Percentiles rank a stretch among this genome's conserved stretches.
Conservation (phyloP, 2,888 invertebrate species). For the Cerastis leucographa region DNA sequence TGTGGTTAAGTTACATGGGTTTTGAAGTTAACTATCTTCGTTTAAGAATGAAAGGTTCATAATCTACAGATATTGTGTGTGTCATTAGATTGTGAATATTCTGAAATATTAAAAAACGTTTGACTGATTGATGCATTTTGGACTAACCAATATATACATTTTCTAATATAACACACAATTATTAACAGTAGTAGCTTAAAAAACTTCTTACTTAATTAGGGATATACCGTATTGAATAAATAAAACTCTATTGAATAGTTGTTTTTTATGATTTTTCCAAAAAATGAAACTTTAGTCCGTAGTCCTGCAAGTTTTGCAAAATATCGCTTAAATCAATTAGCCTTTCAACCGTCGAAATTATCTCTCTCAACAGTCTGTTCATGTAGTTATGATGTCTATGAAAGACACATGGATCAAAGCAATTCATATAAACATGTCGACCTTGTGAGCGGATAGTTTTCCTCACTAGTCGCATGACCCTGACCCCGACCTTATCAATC, state of each 20-base stretch:
- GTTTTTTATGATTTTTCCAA: no score
- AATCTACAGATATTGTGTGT: background rate
- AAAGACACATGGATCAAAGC: constrained; percentile 23
- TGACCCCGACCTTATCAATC: constrained; percentile 22
- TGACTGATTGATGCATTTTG: no score
- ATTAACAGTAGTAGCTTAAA: no score
- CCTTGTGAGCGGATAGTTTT: constrained; percentile 34
- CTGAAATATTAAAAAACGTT: background rate
- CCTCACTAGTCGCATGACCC: constrained; percentile 30
- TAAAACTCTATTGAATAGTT: no score
- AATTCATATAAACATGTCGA: constrained; percentile 16
- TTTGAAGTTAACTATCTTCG: background rate
- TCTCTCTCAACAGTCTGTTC: background rate
- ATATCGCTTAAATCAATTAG: no score
- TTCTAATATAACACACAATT: no score
- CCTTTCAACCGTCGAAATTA: no score
- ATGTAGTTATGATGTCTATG: background rate
- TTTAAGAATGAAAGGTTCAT: background rate
- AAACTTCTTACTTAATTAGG: no score
- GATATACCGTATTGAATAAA: no score
- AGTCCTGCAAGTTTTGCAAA: no score
- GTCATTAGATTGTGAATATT: background rate
- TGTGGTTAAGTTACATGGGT: background rate
- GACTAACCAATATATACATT: no score
- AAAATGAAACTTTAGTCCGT: no score